Evolutionary conservation across 2,113 vertebrate genomes (phyloP).

Genomic region (Lagopus leucura): DNA sequence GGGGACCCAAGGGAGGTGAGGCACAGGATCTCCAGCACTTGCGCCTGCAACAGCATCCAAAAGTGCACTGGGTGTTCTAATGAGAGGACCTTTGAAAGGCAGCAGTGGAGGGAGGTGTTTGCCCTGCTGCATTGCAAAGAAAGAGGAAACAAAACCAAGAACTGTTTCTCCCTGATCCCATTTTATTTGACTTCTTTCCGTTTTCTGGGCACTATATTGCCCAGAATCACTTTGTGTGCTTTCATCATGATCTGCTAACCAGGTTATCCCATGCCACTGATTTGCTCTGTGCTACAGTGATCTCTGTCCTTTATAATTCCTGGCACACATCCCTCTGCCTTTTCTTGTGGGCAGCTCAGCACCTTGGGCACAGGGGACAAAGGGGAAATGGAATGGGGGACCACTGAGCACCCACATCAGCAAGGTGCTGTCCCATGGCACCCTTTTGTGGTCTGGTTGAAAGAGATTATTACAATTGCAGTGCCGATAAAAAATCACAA

Average conservation of each 20-base stretch:
- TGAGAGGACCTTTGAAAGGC: slow-evolving; percentile 2
- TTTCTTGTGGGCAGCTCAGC: background rate
- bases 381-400: background rate
- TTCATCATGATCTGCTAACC: slow-evolving; percentile 59
- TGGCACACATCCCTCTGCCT: background rate
- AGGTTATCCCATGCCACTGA: background rate
- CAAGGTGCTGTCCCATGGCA: background rate
- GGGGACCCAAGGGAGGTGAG: background rate
- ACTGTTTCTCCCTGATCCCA: background rate
- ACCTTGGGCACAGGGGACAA: background rate
- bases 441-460: background rate
- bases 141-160: background rate
- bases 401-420: background rate
- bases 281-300: background rate
- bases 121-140: background rate
- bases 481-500: background rate
- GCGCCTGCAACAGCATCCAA: background rate
- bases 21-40: background rate
- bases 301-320: background rate
- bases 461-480: background rate
- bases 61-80: background rate
- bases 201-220: slow-evolving; percentile 22
- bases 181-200: background rate
- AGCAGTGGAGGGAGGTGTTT: background rate
- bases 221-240: slow-evolving; percentile 24